Percentiles rank a stretch among this genome's conserved stretches.
These are phyloP conservation scores for Pelmatolapia mariae DNA, from an alignment of 2,113 vertebrate species.

Conservation along the genomic window DNA sequence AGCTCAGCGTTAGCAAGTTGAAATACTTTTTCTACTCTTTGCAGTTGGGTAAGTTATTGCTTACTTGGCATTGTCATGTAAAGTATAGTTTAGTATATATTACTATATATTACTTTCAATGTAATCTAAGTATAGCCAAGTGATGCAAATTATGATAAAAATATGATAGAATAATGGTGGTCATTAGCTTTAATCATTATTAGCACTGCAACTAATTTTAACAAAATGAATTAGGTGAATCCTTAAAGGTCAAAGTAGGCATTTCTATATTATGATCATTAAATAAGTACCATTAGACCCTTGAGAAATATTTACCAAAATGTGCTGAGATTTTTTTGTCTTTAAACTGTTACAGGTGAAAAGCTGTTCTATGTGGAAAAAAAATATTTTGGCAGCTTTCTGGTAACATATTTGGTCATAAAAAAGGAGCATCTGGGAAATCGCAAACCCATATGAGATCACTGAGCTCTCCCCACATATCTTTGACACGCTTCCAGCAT, in stretches of 20 bases:
- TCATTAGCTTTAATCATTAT: not conserved
- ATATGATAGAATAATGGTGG: not conserved
- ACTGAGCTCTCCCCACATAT: not conserved
- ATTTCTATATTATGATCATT: not conserved
- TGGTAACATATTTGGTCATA: constrained; percentile 2
- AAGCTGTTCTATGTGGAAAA: not conserved
- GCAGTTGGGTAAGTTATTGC: not conserved
- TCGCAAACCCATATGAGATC: constrained; percentile 13
- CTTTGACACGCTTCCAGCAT: constrained; percentile 23
- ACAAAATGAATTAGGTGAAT: not conserved
- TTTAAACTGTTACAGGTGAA: not conserved
- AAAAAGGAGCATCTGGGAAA: constrained; percentile 31
- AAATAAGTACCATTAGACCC: not conserved
- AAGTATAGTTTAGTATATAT: not conserved
- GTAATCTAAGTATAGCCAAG: not conserved
- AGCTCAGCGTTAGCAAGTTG: not conserved
- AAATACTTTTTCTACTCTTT: not conserved
- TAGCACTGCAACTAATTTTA: not conserved
- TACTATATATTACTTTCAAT: not conserved
- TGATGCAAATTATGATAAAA: not conserved
- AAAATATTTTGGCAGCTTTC: constrained; percentile 8
- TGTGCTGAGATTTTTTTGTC: not conserved
- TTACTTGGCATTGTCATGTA: not conserved
- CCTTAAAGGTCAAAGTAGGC: not conserved
- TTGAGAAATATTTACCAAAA: not conserved